Conservation (phyloP, 2,113 vertebrate species). For the Cebus imitator region DNA sequence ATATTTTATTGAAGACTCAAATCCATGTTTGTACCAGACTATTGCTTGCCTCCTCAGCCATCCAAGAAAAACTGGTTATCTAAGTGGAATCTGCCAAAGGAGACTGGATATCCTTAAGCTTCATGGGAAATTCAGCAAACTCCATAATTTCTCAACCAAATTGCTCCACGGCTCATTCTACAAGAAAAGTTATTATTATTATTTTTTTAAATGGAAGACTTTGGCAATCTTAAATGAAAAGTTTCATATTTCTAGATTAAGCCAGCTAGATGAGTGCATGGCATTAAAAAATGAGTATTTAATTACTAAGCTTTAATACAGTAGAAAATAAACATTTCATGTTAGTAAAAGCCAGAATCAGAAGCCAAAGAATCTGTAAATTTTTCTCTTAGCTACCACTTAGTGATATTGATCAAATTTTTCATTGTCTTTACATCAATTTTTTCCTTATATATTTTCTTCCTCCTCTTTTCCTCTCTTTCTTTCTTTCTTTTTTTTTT, state of each 20-base stretch:
- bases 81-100: neutral
- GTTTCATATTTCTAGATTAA: neutral
- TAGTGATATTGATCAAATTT: neutral
- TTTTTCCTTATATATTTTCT: neutral
- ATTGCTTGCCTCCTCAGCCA: neutral
- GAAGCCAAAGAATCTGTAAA: neutral
- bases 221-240: neutral
- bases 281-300: neutral
- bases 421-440: neutral
- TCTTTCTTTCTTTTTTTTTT: neutral
- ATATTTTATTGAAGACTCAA: constrained; percentile 54
- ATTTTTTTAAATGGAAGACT: neutral
- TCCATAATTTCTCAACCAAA: constrained; percentile 10
- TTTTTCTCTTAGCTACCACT: neutral
- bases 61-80: neutral
- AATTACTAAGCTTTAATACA: neutral
- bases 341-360: neutral
- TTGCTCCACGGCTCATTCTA: neutral
- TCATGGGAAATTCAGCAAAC: neutral
- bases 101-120: neutral
- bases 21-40: neutral
- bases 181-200: neutral
- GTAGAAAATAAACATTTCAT: neutral
- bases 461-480: neutral
- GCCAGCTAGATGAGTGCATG: neutral